Conservation (phyloP, 2,113 vertebrate species). For the Protomyctophum bolini region DNA sequence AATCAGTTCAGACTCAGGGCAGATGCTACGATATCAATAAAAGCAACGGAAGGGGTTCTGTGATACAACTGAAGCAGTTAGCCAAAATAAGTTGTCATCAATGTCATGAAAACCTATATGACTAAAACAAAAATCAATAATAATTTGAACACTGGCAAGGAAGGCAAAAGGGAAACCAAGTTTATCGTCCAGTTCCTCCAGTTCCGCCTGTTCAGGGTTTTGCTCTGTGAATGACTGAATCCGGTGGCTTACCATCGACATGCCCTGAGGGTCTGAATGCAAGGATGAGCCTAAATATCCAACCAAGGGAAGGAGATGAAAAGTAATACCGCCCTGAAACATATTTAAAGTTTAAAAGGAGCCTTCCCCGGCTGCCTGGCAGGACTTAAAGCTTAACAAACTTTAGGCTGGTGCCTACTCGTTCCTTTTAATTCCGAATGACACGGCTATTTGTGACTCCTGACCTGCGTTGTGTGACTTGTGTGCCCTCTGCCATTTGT, state of each 20-base stretch:
- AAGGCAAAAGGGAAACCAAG: conserved; percentile 46
- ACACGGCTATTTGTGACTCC: neutral
- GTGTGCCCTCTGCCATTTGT: conserved; percentile 6
- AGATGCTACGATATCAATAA: too few species aligned
- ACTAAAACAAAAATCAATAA: too few species aligned
- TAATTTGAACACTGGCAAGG: conserved; percentile 2
- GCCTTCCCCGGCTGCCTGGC: neutral
- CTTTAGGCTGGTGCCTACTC: neutral
- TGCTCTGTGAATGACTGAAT: conserved; percentile 58
- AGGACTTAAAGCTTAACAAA: conserved; percentile 17
- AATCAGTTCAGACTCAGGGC: too few species aligned
- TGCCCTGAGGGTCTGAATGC: conserved; percentile 53
- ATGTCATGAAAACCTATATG: too few species aligned
- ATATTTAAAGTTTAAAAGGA: conserved; percentile 14
- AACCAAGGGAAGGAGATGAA: conserved; percentile 30
- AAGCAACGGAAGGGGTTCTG: too few species aligned
- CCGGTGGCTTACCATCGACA: conserved; percentile 43
- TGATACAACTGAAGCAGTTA: too few species aligned
- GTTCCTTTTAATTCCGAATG: neutral
- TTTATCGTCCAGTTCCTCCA: conserved; percentile 59
- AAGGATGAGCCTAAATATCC: conserved; percentile 52
- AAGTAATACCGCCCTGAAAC: conserved; percentile 3
- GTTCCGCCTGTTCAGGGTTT: conserved; percentile 52
- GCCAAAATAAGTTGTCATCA: too few species aligned
- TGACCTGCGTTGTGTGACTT: conserved; percentile 14